Evolutionary conservation across 1,140 invertebrate genomes (phyloP), one percentile per base, ranked within the genome.

Genomic region (Drosophila mauritiana): DNA sequence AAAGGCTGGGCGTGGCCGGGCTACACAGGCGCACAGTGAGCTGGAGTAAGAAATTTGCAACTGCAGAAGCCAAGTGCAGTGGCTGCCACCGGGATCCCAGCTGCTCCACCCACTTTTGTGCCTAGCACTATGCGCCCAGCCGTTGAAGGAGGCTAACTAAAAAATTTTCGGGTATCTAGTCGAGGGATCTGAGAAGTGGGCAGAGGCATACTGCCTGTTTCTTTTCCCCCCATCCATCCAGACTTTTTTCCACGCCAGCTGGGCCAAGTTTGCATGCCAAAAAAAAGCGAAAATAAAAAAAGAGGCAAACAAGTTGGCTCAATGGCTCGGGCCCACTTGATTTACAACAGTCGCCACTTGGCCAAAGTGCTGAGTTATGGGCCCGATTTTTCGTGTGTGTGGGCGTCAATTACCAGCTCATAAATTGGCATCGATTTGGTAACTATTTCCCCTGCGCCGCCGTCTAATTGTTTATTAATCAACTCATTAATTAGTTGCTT

Each of bases 391-490:
- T 27, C 63, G 63, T 67, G 55, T 77, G 63, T 77, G 73, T 78
- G 78, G 77, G 72, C 72, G 78, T 80, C 64, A 80, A 72, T 80
- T 80, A 75, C 64, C 58, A 70, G 62, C 62, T 79, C 56, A 79
- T 80, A 74, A 58, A 80, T 80, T 79, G 53, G 40, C 72, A 80
- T 69, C 63, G 57, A 63, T 49, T 77, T 77, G 73, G 54, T 27
- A 55, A 68, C 55, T 77, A 59, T 54, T 76, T 57, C 37, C 12
- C 58, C 27, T 39, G 31, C 49, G 27, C 11, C 63, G 31, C 6
- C 27, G 8, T 63, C 64, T 57, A 80, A 80, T 88, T 76, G 84
- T 88, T 83, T 83, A 88, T 86, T 88, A 79, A 86, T 75, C 67
- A 68, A 45, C 48, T 79, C 62, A 83, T 86, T 83, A 88, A 79